Base-by-base conservation (phyloP, 92 coral and sea anemone species). In the Palythoa caribaeorum region DNA sequence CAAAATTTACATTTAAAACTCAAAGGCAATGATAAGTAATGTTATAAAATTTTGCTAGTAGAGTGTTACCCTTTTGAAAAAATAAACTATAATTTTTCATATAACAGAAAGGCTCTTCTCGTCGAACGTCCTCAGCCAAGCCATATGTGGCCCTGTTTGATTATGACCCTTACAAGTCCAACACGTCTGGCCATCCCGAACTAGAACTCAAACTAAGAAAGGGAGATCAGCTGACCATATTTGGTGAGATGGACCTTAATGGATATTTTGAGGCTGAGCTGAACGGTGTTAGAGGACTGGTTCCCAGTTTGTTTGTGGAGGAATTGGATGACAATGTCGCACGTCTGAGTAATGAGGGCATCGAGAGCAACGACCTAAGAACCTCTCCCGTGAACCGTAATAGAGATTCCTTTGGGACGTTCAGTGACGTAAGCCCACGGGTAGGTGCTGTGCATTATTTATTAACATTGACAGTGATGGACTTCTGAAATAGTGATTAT, bases 201-300 rank as follows among this genome's bases (percentile, higher is more conserved):
- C 48, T 90, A 71, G 96, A 95, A 76, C 94, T 95, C 60, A 89
- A 84, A 35, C 85, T 95, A 68, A 87, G 84, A 66, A 95, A 95
- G 65, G 96, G 98, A 16, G 98, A 95, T 73, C 88, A 91, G 14
- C 55, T 95, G 19, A 93, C 88, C 47, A 92, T 95, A 74, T 86
- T 87, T 83, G 92, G 96, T 11, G 98, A 95, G 70, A 95, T 95
- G 98, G 98, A 94, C 78, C 84, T 87, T 11, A 91, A 93, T 75
- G 98, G 98, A 5, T 95, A 91, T 81, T 92, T 83, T 44, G 98
- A 95, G 74, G 98, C 96, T 44, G 98, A 95, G 85, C 66, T 93
- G 85, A 91, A 93, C 76, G 98, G 98, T 83, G 93, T 80, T n/a
- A 89, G 94, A 69, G 98, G 98, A 73, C 91, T 95, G 91, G 98